phyloP scores from a whole-genome alignment of 2,888 invertebrate species.

The Dusona sp. region DNA sequence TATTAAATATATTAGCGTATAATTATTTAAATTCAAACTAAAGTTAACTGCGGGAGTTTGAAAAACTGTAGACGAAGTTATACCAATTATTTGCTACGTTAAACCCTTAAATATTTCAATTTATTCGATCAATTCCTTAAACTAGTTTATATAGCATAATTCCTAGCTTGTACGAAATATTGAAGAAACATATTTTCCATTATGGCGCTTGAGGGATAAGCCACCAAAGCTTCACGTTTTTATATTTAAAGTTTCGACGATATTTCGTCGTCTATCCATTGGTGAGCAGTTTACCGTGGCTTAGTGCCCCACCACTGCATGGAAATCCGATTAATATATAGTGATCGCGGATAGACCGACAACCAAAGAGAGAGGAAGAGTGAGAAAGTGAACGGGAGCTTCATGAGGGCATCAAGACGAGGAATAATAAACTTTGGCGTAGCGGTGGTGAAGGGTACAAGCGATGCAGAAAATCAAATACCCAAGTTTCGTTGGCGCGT shows the following conservation, averaged over 20 bases:
- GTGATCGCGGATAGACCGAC: conserved; percentile 17
- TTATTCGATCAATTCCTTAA: not conserved
- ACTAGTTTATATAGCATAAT: not conserved
- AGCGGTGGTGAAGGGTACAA: conserved; percentile 42
- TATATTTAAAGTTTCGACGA: conserved; percentile 53
- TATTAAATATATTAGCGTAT: too few relatives aligned
- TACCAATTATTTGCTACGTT: not conserved
- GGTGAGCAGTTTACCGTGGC: conserved; percentile 31
- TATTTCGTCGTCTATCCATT: conserved; percentile 51
- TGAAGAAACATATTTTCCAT: conserved; percentile 9
- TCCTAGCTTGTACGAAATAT: conserved; percentile 3
- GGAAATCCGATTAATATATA: conserved; percentile 60
- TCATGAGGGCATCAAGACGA: conserved; percentile 46
- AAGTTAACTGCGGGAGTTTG: too few relatives aligned
- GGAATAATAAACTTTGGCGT: conserved; percentile 63
- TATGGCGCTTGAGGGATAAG: conserved; percentile 11
- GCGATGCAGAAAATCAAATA: conserved; percentile 63
- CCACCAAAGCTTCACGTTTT: conserved; percentile 27
- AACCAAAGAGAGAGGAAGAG: not conserved
- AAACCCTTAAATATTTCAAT: not conserved
- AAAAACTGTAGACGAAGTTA: not conserved
- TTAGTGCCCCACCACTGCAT: conserved; percentile 16
- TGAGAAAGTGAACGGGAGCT: not conserved
- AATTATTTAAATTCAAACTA: too few relatives aligned
- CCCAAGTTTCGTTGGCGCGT: conserved; percentile 54